phyloP scores from a whole-genome alignment of 1,140 invertebrate species.

The Mylabris phalerata region DNA sequence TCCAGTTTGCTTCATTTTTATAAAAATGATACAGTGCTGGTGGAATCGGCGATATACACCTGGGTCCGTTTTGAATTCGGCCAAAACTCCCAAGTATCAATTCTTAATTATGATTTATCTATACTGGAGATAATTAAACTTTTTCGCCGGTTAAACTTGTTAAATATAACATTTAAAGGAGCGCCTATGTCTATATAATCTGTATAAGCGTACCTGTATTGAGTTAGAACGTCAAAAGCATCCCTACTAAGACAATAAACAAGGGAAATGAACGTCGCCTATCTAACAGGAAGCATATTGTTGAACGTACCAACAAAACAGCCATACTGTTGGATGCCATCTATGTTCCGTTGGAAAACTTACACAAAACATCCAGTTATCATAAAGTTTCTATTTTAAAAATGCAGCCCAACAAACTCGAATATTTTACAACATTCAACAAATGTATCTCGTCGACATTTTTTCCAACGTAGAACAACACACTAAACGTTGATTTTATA shows the following conservation, averaged over 20 bases:
- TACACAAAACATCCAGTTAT: constrained; percentile 8
- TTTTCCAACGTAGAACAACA: background rate
- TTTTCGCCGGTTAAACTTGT: too few relatives aligned
- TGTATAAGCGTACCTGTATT: background rate
- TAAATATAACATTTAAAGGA: too few relatives aligned
- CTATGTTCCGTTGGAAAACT: constrained; percentile 19
- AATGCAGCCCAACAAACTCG: background rate
- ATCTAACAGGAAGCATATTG: constrained; percentile 20
- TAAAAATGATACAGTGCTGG: constrained; percentile 23
- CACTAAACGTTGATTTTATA: too few relatives aligned
- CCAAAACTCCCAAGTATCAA: too few relatives aligned
- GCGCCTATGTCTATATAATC: constrained; percentile 4
- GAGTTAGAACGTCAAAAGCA: constrained; percentile 11
- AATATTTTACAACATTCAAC: background rate
- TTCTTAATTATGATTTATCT: too few relatives aligned
- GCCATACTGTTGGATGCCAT: constrained; percentile 1
- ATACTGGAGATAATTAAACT: too few relatives aligned
- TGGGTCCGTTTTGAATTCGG: too few relatives aligned
- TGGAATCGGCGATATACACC: too few relatives aligned
- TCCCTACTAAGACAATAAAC: constrained; percentile 16
- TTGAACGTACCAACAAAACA: constrained; percentile 5
- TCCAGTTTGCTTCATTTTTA: constrained; percentile 28
- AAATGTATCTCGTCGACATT: background rate
- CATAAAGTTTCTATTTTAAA: background rate
- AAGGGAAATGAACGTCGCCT: constrained; percentile 18